These are phyloP conservation scores for Rhogogaster chlorosoma DNA, from an alignment of 2,888 invertebrate species.

Conservation along the genomic window DNA sequence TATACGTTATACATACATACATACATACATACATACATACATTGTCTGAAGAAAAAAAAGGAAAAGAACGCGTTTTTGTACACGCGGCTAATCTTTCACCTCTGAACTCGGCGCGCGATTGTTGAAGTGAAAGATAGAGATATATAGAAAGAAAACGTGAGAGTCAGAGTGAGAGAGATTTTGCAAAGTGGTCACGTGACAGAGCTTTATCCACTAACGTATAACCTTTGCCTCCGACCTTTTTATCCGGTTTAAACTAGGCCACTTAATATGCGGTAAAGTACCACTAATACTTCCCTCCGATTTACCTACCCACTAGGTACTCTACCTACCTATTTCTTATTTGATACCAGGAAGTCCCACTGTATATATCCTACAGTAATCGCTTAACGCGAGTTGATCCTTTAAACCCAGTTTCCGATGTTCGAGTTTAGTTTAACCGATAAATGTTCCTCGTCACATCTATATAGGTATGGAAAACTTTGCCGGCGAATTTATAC, in stretches of 20 bases:
- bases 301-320: background rate
- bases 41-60: too few relatives aligned
- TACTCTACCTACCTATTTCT: background rate
- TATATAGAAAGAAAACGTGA: background rate
- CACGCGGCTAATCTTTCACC: background rate
- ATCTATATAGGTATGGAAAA: background rate
- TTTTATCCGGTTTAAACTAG: conserved; percentile 43
- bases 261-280: conserved; percentile 29
- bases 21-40: too few relatives aligned
- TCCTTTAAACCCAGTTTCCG: conserved; percentile 1
- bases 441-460: background rate
- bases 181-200: conserved; percentile 29
- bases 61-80: background rate
- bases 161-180: background rate
- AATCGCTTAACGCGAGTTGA: conserved; percentile 18
- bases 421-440: background rate
- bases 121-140: background rate
- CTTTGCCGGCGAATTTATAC: background rate
- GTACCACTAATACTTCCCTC: background rate
- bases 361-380: conserved; percentile 8
- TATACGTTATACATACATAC: too few relatives aligned
- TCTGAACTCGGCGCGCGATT: background rate
- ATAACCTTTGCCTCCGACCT: conserved; percentile 43
- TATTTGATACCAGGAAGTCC: conserved; percentile 26
- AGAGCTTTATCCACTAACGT: conserved; percentile 27